Evolutionary conservation across 2,888 invertebrate species (phyloP).

Genomic region (Cephus sareptanus): DNA sequence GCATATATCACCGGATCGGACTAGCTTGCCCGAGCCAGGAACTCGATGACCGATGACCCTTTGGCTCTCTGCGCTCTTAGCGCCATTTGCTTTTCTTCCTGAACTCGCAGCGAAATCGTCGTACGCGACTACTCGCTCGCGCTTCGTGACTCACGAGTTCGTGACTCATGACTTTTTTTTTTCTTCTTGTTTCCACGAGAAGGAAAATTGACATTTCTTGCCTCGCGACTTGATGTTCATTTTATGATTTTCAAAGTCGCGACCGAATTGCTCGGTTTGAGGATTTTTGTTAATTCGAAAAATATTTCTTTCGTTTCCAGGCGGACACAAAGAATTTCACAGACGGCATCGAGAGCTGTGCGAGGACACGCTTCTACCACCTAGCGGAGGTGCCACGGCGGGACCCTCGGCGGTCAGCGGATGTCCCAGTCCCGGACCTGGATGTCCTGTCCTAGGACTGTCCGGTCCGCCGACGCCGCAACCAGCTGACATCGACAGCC

Average conservation of each 20-base stretch:
- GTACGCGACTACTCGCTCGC: conserved; percentile 26
- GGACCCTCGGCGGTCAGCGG: conserved; percentile 63
- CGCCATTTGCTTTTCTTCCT: conserved; percentile 1
- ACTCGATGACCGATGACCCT: conserved; percentile 11
- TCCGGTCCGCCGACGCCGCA: conserved; percentile 54
- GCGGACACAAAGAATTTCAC: conserved; percentile 78
- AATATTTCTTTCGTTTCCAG: conserved; percentile 65
- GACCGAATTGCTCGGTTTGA: background rate
- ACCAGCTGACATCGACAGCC: conserved; percentile 75
- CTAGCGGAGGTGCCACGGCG: conserved; percentile 48
- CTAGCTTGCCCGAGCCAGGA: conserved; percentile 22
- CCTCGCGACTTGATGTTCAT: background rate
- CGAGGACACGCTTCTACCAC: conserved; percentile 74
- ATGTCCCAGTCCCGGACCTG: conserved; percentile 63
- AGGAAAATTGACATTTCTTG: background rate
- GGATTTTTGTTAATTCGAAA: background rate
- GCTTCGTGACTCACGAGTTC: conserved; percentile 38
- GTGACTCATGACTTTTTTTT: background rate
- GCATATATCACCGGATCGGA: background rate
- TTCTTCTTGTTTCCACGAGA: background rate
- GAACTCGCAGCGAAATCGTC: conserved; percentile 1
- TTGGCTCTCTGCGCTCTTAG: background rate
- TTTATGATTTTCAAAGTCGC: background rate
- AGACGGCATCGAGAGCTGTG: conserved; percentile 78
- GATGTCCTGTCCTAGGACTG: conserved; percentile 55